Conservation (phyloP, 2,888 invertebrate species). For the Pharmacophagus antenor region DNA sequence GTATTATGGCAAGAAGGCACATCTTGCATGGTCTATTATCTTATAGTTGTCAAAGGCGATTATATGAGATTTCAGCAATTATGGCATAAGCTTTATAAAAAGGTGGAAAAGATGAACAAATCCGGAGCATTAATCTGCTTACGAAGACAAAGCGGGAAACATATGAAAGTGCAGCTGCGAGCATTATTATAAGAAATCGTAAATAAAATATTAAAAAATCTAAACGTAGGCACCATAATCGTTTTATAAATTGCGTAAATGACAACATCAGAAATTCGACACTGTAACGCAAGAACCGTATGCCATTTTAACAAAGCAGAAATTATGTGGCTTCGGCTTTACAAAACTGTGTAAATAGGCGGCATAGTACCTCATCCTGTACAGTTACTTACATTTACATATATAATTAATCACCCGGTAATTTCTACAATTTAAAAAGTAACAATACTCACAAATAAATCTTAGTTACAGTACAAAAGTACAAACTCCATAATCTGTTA, state of each 20-base stretch:
- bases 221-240: not conserved
- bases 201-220: not conserved
- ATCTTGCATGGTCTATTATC: not conserved
- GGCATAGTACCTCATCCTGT: constrained; percentile 7
- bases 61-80: not conserved
- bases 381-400: not conserved
- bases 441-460: not conserved
- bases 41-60: not conserved
- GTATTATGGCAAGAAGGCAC: not conserved
- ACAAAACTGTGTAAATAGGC: constrained; percentile 27
- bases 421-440: too few relatives aligned
- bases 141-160: not conserved
- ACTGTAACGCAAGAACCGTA: constrained; percentile 21
- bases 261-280: constrained; percentile 12
- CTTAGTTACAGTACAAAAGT: not conserved
- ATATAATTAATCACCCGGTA: not conserved
- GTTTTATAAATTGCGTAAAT: constrained; percentile 1
- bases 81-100: not conserved
- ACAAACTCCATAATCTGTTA: not conserved
- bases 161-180: not conserved
- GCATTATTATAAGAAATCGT: not conserved
- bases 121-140: not conserved
- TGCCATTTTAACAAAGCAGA: constrained; percentile 7
- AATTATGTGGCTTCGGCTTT: constrained; percentile 26
- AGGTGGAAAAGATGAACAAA: not conserved